A percentile compares a stretch with the other conserved stretches of the same genome.
Evolutionary conservation across 92 coral and sea anemone genomes (phyloP).

Genomic region (Chrysogorgia sp.): DNA sequence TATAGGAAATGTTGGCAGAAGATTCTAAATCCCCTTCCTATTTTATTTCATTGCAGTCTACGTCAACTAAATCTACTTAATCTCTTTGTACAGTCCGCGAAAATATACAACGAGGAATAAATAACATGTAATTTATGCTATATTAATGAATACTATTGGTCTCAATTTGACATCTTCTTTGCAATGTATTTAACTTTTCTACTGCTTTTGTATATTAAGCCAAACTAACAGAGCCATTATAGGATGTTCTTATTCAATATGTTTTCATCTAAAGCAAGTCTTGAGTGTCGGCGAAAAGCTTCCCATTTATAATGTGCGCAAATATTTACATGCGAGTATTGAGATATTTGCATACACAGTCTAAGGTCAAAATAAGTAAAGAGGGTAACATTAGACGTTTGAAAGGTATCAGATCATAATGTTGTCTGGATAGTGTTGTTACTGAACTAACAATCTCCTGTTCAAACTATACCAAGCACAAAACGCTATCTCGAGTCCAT

Average conservation of each 20-base stretch:
- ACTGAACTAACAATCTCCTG: not conserved
- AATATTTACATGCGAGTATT: too few species aligned
- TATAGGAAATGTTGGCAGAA: too few species aligned
- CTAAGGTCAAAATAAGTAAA: too few species aligned
- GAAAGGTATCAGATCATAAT: not conserved
- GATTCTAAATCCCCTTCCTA: too few species aligned
- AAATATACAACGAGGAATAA: not conserved
- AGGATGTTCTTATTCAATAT: too few species aligned
- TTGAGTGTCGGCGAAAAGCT: not conserved
- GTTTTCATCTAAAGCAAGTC: not conserved
- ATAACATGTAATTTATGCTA: not conserved
- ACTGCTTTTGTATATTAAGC: not conserved
- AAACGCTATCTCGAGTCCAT: slow-evolving; percentile 52
- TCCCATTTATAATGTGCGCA: not conserved
- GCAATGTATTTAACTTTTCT: not conserved
- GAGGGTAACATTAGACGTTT: not conserved
- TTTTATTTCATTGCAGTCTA: too few species aligned
- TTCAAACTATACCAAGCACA: not conserved
- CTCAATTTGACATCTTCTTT: not conserved
- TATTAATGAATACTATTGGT: not conserved
- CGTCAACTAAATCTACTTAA: too few species aligned
- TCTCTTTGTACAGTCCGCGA: too few species aligned
- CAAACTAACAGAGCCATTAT: too few species aligned
- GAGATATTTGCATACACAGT: too few species aligned
- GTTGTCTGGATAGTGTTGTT: not conserved